These are phyloP conservation scores for Balearica regulorum DNA, from an alignment of 2,797 vertebrate species.

Conservation along the genomic window DNA sequence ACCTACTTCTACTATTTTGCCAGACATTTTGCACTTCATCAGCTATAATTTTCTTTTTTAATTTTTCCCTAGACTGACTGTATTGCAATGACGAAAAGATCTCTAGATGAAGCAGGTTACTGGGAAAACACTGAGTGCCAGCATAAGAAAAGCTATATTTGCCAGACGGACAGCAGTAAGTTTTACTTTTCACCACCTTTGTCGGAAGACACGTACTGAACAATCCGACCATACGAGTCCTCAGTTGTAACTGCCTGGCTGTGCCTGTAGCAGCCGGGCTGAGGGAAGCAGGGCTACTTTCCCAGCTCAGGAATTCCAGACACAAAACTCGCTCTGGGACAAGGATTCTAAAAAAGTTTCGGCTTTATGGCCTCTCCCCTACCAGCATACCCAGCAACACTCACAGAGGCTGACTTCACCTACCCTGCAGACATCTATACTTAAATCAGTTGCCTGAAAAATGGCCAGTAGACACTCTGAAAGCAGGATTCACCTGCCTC, in stretches of 20 bases:
- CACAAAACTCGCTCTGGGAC: not conserved
- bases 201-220: not conserved
- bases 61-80: not conserved
- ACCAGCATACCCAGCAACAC: not conserved
- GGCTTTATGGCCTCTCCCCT: not conserved
- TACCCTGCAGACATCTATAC: not conserved
- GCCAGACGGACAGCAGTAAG: conserved; percentile 39
- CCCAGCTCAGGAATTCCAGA: not conserved
- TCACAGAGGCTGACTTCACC: not conserved
- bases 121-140: conserved; percentile 29
- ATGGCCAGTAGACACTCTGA: rapidly evolving
- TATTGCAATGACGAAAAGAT: not conserved
- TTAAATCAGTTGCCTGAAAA: not conserved
- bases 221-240: rapidly evolving
- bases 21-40: not conserved
- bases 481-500: not conserved
- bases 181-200: not conserved
- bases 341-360: not conserved
- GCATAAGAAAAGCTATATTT: conserved; percentile 26
- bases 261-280: not conserved
- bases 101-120: not conserved
- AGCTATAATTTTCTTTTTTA: not conserved
- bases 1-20: not conserved
- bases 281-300: not conserved
- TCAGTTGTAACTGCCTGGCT: not conserved